Conservation (phyloP, 1,140 invertebrate genomes). For the Papilio helenus region DNA sequence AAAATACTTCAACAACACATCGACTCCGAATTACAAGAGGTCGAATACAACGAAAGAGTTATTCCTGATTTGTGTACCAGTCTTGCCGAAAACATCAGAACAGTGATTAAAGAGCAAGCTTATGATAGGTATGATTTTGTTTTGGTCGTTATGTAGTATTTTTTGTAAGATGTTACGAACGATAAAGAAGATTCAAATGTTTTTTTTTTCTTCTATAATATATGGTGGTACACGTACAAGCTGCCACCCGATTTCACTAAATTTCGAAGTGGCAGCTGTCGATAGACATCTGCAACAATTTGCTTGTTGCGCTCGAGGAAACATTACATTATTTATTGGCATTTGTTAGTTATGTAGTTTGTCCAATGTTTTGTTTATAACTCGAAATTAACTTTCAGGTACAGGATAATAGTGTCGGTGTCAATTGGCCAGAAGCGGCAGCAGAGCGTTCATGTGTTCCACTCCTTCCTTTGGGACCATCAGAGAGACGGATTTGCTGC, state of each 20-base stretch:
- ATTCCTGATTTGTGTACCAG: slow-evolving; percentile 71
- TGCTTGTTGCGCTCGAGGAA: neutral
- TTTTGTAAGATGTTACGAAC: neutral
- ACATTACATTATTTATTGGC: neutral
- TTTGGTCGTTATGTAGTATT: neutral
- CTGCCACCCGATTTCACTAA: too few relatives aligned
- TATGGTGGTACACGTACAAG: too few relatives aligned
- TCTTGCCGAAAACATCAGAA: slow-evolving; percentile 70
- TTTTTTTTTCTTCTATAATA: too few relatives aligned
- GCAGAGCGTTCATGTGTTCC: slow-evolving; percentile 80
- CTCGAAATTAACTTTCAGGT: slow-evolving; percentile 74
- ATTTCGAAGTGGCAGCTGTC: neutral
- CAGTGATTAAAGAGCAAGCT: slow-evolving; percentile 76
- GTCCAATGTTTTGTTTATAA: neutral
- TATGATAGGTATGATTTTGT: slow-evolving; percentile 72
- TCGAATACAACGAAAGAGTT: slow-evolving; percentile 76
- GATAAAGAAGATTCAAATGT: too few relatives aligned
- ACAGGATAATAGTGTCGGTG: slow-evolving; percentile 83
- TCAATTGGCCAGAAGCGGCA: slow-evolving; percentile 84
- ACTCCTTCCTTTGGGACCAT: slow-evolving; percentile 85
- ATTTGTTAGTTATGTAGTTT: neutral
- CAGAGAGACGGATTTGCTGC: slow-evolving; percentile 83
- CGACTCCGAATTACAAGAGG: slow-evolving; percentile 71
- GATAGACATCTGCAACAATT: neutral
- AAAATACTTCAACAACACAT: slow-evolving; percentile 69